A percentile compares a stretch with the other conserved stretches of the same genome.
phyloP scores from a whole-genome alignment of 2,113 vertebrate genomes.

The Oxyura jamaicensis region DNA sequence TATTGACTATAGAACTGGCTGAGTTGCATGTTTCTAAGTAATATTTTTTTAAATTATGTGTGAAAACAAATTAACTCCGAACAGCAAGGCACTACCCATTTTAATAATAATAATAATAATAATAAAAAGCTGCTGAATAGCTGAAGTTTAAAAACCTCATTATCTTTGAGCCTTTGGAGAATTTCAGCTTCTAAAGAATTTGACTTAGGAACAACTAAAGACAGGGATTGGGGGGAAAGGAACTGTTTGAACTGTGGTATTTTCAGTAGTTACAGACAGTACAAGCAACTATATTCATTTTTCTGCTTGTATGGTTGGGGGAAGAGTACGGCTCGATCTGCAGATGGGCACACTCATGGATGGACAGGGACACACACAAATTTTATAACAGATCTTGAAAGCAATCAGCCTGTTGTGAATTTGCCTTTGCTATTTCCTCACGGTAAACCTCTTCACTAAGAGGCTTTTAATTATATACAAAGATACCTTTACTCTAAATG shows the following conservation, averaged over 20 bases:
- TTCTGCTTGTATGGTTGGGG: not conserved
- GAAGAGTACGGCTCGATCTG: not conserved
- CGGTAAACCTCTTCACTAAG: not conserved
- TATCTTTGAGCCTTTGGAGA: constrained; percentile 2
- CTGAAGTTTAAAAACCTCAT: not conserved
- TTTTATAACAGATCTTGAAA: not conserved
- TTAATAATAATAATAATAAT: not conserved
- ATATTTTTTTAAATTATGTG: not conserved
- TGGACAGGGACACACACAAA: not conserved
- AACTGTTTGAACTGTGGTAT: not conserved
- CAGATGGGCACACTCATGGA: not conserved
- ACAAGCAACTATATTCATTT: not conserved
- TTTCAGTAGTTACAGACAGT: not conserved
- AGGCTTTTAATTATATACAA: not conserved
- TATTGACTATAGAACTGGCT: not conserved
- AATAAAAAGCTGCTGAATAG: not conserved
- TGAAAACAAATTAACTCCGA: not conserved
- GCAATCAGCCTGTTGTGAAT: not conserved
- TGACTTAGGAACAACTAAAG: not conserved
- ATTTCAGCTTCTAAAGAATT: not conserved
- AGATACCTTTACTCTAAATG: not conserved
- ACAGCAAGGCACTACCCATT: not conserved
- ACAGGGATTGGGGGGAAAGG: not conserved
- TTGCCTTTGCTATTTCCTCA: not conserved
- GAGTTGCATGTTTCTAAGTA: not conserved